Evolutionary conservation across 2,888 invertebrate species (phyloP).

Genomic region (Brachylomia viminalis): DNA sequence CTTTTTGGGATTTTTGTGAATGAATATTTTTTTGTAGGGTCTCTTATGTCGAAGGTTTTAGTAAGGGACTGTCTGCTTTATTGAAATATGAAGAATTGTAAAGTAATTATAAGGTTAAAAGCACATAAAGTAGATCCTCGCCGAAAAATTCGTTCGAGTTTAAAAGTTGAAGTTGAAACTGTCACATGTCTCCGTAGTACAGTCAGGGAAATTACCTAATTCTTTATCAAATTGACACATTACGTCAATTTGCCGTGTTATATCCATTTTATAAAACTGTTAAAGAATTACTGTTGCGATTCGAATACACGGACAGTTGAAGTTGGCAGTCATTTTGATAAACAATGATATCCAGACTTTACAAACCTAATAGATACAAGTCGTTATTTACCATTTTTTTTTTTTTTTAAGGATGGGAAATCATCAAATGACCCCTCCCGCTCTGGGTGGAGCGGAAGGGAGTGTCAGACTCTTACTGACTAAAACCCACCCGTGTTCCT

Average conservation of each 20-base stretch:
- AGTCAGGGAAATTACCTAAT: background rate
- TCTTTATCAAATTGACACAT: background rate
- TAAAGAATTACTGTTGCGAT: background rate
- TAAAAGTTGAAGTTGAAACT: background rate
- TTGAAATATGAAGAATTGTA: background rate
- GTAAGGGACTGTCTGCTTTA: background rate
- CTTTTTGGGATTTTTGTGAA: constrained; percentile 46
- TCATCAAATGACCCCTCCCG: too few relatives aligned
- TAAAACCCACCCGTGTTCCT: too few relatives aligned
- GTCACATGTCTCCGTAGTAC: background rate
- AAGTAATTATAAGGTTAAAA: background rate
- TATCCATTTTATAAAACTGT: background rate
- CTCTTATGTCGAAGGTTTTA: background rate
- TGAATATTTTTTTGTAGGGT: constrained; percentile 16
- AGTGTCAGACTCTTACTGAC: too few relatives aligned
- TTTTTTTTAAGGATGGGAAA: too few relatives aligned
- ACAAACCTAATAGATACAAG: too few relatives aligned
- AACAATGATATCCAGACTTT: too few relatives aligned
- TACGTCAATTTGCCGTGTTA: background rate
- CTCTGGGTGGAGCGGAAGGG: too few relatives aligned
- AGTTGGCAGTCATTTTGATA: background rate
- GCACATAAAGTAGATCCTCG: background rate
- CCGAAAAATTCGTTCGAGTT: background rate
- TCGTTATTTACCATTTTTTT: too few relatives aligned
- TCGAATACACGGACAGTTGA: background rate